Evolutionary conservation across 1,140 invertebrate species (phyloP), one percentile per base, ranked within the genome.

Genomic region (Solen grandis): DNA sequence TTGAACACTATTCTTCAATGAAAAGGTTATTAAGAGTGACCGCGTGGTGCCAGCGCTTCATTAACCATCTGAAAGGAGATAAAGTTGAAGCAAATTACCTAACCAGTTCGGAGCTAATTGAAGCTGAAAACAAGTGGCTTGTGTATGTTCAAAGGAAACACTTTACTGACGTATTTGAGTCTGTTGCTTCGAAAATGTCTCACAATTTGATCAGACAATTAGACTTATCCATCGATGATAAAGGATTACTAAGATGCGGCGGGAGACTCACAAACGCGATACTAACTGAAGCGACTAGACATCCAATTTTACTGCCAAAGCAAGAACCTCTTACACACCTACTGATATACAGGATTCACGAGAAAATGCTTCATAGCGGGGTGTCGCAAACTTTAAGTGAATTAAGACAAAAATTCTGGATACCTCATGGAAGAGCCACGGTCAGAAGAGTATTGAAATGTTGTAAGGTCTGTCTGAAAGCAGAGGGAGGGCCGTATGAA

Each of bases 351-450:
- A 70, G 38, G 16, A 22, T 19, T 16, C 66, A 79, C 22, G 63
- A 36, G 22, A 14, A 72, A 4, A 19, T 36, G 29, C 29, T 79
- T 22, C 76, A 79, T 25, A 54, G 4, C 25, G 55, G 76, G 3
- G 41, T 79, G 25, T 35, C 57, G 2, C 66, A 79, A 63, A 70
- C 76, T 8, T 50, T 79, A 52, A 41, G 10, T n/a, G 10, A 62
- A 19, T 16, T 79, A 13, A 52, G 66, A 62, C 52, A 79, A 0
- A 33, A 31, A 33, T 79, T 31, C 25, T 79, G 66, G 66, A 69
- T 70, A 31, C 66, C 27, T 1, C 25, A 52, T 50, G 76, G 76
- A 41, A 13, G 76, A 50, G 52, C 76, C 19, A 29, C 52, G 19
- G 66, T 70, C 1, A 14, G 68, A 29, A 2, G 46, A 36, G 66